Evolutionary conservation across 1,140 invertebrate genomes (phyloP), one percentile per base, ranked within the genome.

Genomic region (Lethocerus indicus): DNA sequence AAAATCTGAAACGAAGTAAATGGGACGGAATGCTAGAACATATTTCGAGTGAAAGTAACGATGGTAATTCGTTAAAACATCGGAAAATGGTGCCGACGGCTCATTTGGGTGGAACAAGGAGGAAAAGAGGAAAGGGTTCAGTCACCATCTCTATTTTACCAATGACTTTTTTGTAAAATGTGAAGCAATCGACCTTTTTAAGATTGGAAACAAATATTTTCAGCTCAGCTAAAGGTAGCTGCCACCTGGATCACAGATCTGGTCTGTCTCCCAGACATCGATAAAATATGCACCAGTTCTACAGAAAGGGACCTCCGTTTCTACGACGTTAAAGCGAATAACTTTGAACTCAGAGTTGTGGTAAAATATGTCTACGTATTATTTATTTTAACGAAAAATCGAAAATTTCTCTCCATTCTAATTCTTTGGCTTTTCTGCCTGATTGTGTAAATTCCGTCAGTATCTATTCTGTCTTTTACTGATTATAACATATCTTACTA

Each of bases 291-390:
- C 49, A 75, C 73, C 5, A 74, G 76, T 47, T 78, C 77, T 2
- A 73, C 75, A 2, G 78, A 82, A 61, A 61, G 74, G 1, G 78
- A 81, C 58, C 57, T 83, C 12, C 67, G 78, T 53, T 82, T 83
- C 62, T 82, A 82, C 58, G 79, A 83, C 56, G 77, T 73, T 13
- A 74, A 18, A 2, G 45, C 20, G 2, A 24, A 32, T 3, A 20
- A 29, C 26, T 52, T 40, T 14, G 20, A 51, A 28, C 24, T 51
- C 9, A 51, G 45, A 27, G 39, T 44, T 1, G 26, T 46, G 20
- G 52, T 54, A 39, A 26, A 40, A 47, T 21, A 24, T 44, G 6
- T 41, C 23, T 42, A 12, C 13, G 6, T 47, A 7, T 32, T 21
- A 37, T 12, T 21, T 6, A 36, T 12, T 12, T 16, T 36, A 6